phyloP scores from a whole-genome alignment of 2,113 vertebrate genomes.

The Myrmophylax atrothorax region DNA sequence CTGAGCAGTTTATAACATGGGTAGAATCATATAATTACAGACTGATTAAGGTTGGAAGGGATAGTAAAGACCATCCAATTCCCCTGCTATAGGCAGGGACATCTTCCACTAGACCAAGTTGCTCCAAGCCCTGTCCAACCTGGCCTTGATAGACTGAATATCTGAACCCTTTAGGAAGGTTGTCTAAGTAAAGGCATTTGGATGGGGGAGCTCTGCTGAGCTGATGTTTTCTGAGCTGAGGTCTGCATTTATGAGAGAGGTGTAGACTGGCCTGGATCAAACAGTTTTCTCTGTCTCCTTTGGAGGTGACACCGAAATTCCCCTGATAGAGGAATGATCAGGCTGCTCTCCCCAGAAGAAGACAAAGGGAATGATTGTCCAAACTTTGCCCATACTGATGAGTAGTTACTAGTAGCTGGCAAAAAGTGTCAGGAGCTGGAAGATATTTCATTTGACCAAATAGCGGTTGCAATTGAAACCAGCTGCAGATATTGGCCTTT shows the following conservation, averaged over 20 bases:
- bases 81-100: accelerated
- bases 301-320: background rate
- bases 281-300: background rate
- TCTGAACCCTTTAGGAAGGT: background rate
- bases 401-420: background rate
- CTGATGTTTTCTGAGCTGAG: background rate
- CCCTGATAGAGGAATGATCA: background rate
- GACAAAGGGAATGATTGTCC: background rate
- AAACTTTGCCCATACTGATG: background rate
- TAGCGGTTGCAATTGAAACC: slow-evolving; percentile 13
- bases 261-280: background rate
- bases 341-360: background rate
- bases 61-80: background rate
- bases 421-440: background rate
- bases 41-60: background rate
- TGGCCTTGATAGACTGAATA: accelerated
- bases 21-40: background rate
- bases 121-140: background rate
- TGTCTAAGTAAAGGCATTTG: background rate
- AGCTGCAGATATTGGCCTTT: slow-evolving; percentile 28
- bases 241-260: background rate
- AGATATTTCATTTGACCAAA: slow-evolving; percentile 21
- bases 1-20: background rate
- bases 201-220: background rate
- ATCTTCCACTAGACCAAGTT: background rate